These are phyloP conservation scores for Mamestra configurata DNA, from an alignment of 1,140 invertebrate species.

Conservation along the genomic window DNA sequence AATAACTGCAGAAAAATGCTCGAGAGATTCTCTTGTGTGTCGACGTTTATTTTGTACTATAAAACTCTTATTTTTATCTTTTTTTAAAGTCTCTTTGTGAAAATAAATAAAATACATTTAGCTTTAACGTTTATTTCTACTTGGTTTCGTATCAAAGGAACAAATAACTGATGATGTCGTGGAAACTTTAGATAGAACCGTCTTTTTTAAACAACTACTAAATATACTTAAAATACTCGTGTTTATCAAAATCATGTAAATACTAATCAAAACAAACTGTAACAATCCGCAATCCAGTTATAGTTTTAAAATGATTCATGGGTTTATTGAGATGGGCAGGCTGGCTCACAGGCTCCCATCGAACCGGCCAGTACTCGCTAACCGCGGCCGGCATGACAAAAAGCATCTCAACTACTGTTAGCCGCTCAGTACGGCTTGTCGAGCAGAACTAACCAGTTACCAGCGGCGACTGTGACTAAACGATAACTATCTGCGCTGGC, in stretches of 20 bases:
- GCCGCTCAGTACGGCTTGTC: background rate
- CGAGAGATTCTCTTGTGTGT: slow-evolving; percentile 6
- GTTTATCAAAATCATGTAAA: background rate
- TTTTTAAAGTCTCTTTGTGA: background rate
- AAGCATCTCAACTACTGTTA: slow-evolving; percentile 23
- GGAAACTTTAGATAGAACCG: too few species aligned
- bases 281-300: slow-evolving; percentile 9
- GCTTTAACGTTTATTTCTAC: too few species aligned
- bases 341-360: background rate
- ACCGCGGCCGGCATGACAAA: slow-evolving; percentile 15
- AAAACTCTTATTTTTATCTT: background rate
- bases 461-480: slow-evolving; percentile 27
- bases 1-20: slow-evolving; percentile 26
- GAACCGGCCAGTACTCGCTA: background rate
- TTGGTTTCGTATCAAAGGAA: too few species aligned
- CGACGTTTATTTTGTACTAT: background rate
- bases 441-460: slow-evolving; percentile 30
- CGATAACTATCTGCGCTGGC: slow-evolving; percentile 20
- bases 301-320: slow-evolving; percentile 37
- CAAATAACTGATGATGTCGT: too few species aligned
- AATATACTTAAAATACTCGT: background rate
- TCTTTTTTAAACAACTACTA: too few species aligned
- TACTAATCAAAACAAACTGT: slow-evolving; percentile 1
- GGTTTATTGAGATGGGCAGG: slow-evolving; percentile 5
- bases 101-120: background rate